Evolutionary conservation across 1,140 invertebrate genomes (phyloP), one percentile per base, ranked within the genome.

Genomic region (Caenorhabditis brenneri): DNA sequence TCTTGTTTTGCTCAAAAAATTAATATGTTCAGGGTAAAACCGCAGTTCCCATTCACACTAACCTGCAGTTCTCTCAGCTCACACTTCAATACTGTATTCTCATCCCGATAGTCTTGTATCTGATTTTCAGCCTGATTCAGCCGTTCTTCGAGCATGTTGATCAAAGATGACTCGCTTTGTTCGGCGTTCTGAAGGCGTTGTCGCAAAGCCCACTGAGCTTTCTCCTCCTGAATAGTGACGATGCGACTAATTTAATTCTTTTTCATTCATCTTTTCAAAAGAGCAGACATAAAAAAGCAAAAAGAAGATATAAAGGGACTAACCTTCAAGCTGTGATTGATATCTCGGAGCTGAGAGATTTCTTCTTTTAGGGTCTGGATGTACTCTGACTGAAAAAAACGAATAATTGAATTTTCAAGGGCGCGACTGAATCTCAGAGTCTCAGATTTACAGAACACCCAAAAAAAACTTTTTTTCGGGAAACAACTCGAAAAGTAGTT

Each of bases 351-450:
- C 27, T 69, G 82, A 33, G 60, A 74, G 7, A 79, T 91, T 94
- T 95, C 87, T 95, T 96, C 88, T 96, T 95, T 85, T 94, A 94
- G 46, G 6, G 48, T 53, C 22, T 51, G 80, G 46, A 53, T 58
- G 33, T 55, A 42, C 15, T 51, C 42, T 82, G 79, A 24, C 79
- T 85, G 42, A 53, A 84, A 84, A 48, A 33, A 79, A 49, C 27
- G 39, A 0, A 51, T 51, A n/a, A 22, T 51, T n/a, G 49, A 51
- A n/a, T 51, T 22, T 51, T 46, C 16, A 9, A 46, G 16, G 42
- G 42, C 9, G 42, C 9, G 42, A 46, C n/a, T n/a, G n/a, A n/a
- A n/a, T n/a, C n/a, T n/a, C n/a, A n/a, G n/a, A n/a, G n/a, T n/a
- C n/a, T n/a, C n/a, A n/a, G n/a, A n/a, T n/a, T n/a, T n/a, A n/a